These are phyloP conservation scores for Cerceris ruficornis DNA, from an alignment of 2,888 invertebrate species.

Conservation along the genomic window DNA sequence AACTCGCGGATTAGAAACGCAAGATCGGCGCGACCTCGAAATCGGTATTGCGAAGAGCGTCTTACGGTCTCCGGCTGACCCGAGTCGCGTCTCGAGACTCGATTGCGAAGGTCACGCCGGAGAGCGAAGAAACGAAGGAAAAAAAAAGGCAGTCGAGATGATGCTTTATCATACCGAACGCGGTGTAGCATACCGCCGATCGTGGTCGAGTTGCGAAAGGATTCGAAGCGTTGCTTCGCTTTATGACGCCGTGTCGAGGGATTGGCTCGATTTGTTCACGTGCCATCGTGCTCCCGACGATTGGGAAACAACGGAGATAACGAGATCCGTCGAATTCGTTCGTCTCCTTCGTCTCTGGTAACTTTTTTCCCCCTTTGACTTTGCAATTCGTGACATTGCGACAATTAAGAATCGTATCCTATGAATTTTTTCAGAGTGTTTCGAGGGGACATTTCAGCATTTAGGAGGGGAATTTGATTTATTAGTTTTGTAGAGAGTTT, in stretches of 20 bases:
- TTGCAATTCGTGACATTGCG: constrained; percentile 3
- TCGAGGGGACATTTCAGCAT: neutral
- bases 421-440: neutral
- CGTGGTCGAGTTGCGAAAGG: constrained; percentile 46
- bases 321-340: constrained; percentile 37
- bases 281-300: constrained; percentile 39
- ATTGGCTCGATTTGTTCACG: constrained; percentile 54
- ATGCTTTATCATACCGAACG: constrained; percentile 46
- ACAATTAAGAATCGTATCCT: neutral
- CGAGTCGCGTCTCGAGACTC: constrained; percentile 33
- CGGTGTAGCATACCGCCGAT: constrained; percentile 16
- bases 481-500: too few species aligned
- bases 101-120: constrained; percentile 47
- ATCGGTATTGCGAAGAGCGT: constrained; percentile 38
- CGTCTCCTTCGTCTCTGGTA: constrained; percentile 11
- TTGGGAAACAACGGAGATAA: constrained; percentile 51
- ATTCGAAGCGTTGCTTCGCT: constrained; percentile 32
- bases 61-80: constrained; percentile 28
- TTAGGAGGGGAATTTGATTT: too few species aligned
- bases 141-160: constrained; percentile 20
- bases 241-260: constrained; percentile 33
- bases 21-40: constrained; percentile 49
- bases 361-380: constrained; percentile 2
- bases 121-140: constrained; percentile 7
- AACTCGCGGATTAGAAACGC: constrained; percentile 46